Percentiles rank a stretch among this genome's conserved stretches.
Evolutionary conservation across 2,888 invertebrate genomes (phyloP).

Genomic region (Poecilus cupreus): DNA sequence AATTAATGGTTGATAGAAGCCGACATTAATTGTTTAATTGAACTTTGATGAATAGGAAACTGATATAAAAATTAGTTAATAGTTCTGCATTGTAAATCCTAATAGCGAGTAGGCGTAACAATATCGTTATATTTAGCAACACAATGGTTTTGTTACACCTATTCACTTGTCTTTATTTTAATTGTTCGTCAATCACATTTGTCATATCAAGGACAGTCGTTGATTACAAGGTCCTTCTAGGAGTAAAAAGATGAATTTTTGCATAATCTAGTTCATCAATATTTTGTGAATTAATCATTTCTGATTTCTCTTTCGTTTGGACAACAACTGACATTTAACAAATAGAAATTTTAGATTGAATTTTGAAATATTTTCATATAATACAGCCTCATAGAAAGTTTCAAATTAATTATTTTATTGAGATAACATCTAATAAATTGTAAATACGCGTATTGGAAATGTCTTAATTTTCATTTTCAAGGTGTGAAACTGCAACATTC

Average conservation of each 20-base stretch:
- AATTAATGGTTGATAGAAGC: background rate
- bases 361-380: background rate
- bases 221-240: background rate
- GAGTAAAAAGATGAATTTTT: background rate
- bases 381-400: background rate
- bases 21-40: background rate
- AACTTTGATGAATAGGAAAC: background rate
- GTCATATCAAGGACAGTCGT: constrained; percentile 21
- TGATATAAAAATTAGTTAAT: constrained; percentile 21
- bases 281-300: background rate
- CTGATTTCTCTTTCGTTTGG: constrained; percentile 2
- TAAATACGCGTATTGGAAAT: background rate
- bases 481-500: constrained; percentile 12
- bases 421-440: background rate
- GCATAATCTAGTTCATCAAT: background rate
- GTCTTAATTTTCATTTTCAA: background rate
- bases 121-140: background rate
- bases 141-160: constrained; percentile 24
- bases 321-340: constrained; percentile 10
- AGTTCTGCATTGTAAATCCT: background rate
- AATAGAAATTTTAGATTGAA: background rate
- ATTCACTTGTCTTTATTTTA: constrained; percentile 28
- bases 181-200: constrained; percentile 28
- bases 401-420: background rate
- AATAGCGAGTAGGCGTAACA: constrained; percentile 3